These are phyloP conservation scores for Acrobasis repandana DNA, from an alignment of 2,888 invertebrate species.

Conservation along the genomic window DNA sequence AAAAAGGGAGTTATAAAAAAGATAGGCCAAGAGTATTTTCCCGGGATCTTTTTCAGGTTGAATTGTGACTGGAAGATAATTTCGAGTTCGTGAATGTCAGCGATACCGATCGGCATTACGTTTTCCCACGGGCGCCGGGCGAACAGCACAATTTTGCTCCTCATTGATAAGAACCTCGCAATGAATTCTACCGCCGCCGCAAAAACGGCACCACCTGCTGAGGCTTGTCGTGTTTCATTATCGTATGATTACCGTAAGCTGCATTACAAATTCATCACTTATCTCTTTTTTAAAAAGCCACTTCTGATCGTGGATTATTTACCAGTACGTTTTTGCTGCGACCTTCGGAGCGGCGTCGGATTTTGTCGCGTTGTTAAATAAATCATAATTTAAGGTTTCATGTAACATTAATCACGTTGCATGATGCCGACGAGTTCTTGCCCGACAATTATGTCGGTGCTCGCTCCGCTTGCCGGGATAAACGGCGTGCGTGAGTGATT, in stretches of 20 bases:
- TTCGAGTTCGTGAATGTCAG: neutral
- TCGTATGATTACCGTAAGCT: conserved; percentile 63
- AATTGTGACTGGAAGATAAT: neutral
- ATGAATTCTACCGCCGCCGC: conserved; percentile 52
- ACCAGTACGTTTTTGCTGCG: conserved; percentile 47
- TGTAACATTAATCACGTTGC: conserved; percentile 68
- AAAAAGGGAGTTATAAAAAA: neutral
- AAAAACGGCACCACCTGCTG: conserved; percentile 74
- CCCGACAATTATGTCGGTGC: conserved; percentile 45
- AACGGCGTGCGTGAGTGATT: conserved; percentile 44
- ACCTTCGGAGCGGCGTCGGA: conserved; percentile 44
- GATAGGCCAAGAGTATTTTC: neutral
- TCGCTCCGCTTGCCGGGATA: conserved; percentile 38
- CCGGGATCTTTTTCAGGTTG: neutral
- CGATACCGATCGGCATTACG: conserved; percentile 22
- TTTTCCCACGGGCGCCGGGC: conserved; percentile 16
- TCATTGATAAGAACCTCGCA: conserved; percentile 55
- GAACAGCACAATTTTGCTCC: conserved; percentile 23
- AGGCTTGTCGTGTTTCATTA: conserved; percentile 64
- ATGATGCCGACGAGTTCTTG: conserved; percentile 44
- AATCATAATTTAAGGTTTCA: conserved; percentile 58
- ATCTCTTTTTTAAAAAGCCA: conserved; percentile 29
- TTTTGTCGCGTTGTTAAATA: conserved; percentile 56
- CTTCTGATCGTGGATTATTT: conserved; percentile 41
- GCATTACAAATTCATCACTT: conserved; percentile 62